These are phyloP conservation scores for Trichogramma dendrolimi DNA, from an alignment of 2,888 invertebrate species.

Conservation along the genomic window DNA sequence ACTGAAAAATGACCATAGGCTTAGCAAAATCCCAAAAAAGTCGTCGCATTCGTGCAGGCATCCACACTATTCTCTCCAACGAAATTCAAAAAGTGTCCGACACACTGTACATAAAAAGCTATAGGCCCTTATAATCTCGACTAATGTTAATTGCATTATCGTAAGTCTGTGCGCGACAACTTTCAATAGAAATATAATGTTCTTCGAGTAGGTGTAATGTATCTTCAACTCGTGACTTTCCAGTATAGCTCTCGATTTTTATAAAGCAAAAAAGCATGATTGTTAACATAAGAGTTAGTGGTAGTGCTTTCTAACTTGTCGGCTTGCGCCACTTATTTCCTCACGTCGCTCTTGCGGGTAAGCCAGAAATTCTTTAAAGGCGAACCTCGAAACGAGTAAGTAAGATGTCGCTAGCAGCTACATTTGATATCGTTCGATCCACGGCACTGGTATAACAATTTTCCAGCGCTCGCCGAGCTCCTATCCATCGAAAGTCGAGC, in stretches of 20 bases:
- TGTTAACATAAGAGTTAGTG: no score
- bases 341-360: no score
- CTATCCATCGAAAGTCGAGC: no score
- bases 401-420: no score
- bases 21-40: conserved; percentile 31
- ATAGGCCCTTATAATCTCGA: conserved; percentile 1
- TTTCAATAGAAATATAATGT: conserved; percentile 25
- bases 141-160: conserved; percentile 34
- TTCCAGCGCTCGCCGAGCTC: no score
- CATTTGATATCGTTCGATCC: no score
- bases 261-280: conserved; percentile 29
- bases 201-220: background rate
- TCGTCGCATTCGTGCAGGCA: conserved; percentile 29
- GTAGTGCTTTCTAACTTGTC: no score
- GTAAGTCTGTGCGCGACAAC: conserved; percentile 30
- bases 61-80: conserved; percentile 27
- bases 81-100: conserved; percentile 31
- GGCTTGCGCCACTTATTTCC: no score
- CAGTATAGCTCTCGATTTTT: conserved; percentile 29
- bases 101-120: conserved; percentile 23
- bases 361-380: no score
- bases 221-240: conserved; percentile 8
- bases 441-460: no score
- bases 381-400: no score
- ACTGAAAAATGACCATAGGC: conserved; percentile 32